Evolutionary conservation across 2,113 vertebrate species (phyloP).

Genomic region (Peucedramus taeniatus): DNA sequence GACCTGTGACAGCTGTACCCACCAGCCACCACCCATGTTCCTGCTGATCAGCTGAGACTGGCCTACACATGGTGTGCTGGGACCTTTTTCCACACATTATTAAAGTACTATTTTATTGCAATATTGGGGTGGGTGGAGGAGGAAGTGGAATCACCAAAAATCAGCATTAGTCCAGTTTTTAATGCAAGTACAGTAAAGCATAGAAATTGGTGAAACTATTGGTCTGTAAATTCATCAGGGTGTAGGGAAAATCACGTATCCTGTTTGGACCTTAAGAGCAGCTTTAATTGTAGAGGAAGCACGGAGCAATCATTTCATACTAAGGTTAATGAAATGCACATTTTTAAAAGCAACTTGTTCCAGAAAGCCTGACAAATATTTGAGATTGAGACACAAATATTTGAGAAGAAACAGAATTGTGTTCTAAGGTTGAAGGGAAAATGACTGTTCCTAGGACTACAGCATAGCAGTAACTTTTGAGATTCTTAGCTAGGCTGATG

Average conservation of each 20-base stretch:
- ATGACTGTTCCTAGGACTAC: not conserved
- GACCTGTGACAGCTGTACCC: rapidly evolving
- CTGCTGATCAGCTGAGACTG: not conserved
- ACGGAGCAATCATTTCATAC: not conserved
- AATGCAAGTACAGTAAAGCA: not conserved
- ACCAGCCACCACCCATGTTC: not conserved
- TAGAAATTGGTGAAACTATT: not conserved
- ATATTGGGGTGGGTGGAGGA: rapidly evolving
- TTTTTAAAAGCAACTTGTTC: not conserved
- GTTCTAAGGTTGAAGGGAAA: not conserved
- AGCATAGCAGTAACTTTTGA: not conserved
- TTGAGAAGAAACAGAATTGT: not conserved
- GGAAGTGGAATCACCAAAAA: not conserved
- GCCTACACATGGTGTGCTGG: not conserved
- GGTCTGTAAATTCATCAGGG: not conserved
- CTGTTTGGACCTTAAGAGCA: not conserved
- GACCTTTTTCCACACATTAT: not conserved
- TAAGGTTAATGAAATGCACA: not conserved
- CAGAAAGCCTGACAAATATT: not conserved
- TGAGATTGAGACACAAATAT: not conserved
- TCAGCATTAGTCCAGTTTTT: not conserved
- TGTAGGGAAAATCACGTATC: not conserved
- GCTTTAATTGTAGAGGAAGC: not conserved
- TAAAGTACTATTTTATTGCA: not conserved
- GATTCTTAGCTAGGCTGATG: not conserved